Evolutionary conservation across 2,888 invertebrate genomes (phyloP).

Genomic region (Dasypolia templi): DNA sequence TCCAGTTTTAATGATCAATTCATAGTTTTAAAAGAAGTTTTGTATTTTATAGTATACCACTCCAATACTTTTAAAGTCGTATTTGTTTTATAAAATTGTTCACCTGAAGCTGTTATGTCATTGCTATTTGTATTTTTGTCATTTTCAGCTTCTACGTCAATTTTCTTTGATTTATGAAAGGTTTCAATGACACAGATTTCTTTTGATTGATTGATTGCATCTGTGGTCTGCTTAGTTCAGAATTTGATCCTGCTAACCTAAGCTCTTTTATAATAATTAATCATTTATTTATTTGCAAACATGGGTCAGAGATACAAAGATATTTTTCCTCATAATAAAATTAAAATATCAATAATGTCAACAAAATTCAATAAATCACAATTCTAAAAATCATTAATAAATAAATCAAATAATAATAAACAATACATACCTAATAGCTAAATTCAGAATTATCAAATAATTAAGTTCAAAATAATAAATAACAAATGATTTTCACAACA

Average conservation of each 20-base stretch:
- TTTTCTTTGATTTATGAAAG: constrained; percentile 40
- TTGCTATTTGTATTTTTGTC: constrained; percentile 10
- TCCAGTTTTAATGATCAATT: constrained; percentile 23
- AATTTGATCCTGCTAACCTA: neutral
- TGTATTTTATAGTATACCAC: neutral
- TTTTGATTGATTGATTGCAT: neutral
- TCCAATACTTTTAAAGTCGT: neutral
- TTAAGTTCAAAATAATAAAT: too few species aligned
- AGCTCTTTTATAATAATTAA: too few species aligned
- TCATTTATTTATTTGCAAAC: too few species aligned
- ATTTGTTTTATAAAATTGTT: neutral
- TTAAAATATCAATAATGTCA: too few species aligned
- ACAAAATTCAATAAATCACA: too few species aligned
- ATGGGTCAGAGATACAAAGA: too few species aligned
- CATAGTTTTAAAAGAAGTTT: neutral
- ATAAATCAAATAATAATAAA: too few species aligned
- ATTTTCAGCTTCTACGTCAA: constrained; percentile 16
- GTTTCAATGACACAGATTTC: constrained; percentile 35
- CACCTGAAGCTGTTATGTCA: neutral
- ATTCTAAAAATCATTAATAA: too few species aligned
- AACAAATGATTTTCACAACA: too few species aligned
- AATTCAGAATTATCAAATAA: too few species aligned
- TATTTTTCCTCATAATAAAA: too few species aligned
- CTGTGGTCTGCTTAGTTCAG: neutral
- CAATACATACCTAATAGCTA: too few species aligned